Conservation (phyloP, 2,888 invertebrate genomes). For the Euspilapteryx auroguttella region DNA sequence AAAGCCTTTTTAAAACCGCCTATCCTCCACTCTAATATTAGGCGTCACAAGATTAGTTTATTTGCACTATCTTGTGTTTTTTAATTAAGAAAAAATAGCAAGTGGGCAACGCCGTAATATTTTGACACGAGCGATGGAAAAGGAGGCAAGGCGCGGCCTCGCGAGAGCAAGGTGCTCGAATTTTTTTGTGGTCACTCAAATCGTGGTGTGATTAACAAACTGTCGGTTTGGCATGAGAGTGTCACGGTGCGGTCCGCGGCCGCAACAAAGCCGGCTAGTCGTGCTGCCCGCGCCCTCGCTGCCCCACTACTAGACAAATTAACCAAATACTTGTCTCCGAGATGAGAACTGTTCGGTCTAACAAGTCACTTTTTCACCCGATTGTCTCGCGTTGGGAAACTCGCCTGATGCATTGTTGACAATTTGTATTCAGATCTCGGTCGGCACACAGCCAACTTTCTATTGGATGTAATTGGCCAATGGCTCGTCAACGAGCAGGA, state of each 20-base stretch:
- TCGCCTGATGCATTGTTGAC: slow-evolving; percentile 38
- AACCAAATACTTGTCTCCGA: no score
- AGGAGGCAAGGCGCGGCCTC: slow-evolving; percentile 36
- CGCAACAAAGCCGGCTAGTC: slow-evolving; percentile 20
- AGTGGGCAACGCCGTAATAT: no score
- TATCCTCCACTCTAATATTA: no score
- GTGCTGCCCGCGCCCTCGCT: slow-evolving; percentile 9
- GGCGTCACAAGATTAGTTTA: no score
- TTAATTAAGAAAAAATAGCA: no score
- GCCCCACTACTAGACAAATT: no score
- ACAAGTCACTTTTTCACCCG: no score
- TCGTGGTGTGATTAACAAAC: slow-evolving; percentile 38
- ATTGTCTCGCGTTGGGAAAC: slow-evolving; percentile 34
- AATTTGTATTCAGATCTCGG: slow-evolving; percentile 43
- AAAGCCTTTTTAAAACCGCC: no score
- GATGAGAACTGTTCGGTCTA: no score
- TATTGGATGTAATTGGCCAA: slow-evolving; percentile 23
- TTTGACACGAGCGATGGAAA: slow-evolving; percentile 31
- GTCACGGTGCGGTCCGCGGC: slow-evolving; percentile 16
- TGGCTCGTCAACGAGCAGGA: slow-evolving; percentile 24
- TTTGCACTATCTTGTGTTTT: no score
- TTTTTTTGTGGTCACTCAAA: slow-evolving; percentile 42
- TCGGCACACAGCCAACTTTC: slow-evolving; percentile 33
- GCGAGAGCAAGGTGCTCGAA: slow-evolving; percentile 36
- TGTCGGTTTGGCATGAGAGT: slow-evolving; percentile 18